Conservation (phyloP, 2,888 invertebrate species). For the Lathronympha strigana region DNA sequence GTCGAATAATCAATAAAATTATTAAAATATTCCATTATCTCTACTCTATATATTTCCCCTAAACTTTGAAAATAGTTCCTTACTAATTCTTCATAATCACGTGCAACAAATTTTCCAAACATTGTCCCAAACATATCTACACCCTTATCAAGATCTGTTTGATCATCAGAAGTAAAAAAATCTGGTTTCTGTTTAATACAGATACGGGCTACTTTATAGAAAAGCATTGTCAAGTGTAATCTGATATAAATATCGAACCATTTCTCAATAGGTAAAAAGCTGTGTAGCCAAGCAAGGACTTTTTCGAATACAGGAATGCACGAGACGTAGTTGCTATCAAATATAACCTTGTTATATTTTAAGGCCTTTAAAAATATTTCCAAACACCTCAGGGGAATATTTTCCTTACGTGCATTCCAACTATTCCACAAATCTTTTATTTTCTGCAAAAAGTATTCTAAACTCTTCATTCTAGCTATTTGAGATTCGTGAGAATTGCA, state of each 20-base stretch:
- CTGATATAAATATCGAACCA: conserved; percentile 18
- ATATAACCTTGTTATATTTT: conserved; percentile 29
- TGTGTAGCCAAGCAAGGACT: conserved; percentile 22
- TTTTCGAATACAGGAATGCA: conserved; percentile 29
- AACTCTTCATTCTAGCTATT: neutral
- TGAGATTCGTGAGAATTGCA: conserved; percentile 18
- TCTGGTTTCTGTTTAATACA: conserved; percentile 14
- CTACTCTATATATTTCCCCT: conserved; percentile 9
- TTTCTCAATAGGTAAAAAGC: conserved; percentile 15
- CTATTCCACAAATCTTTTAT: conserved; percentile 8
- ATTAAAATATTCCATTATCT: conserved; percentile 1
- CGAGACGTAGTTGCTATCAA: conserved; percentile 20
- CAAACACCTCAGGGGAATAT: neutral
- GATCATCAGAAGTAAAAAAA: neutral
- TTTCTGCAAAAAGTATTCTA: conserved; percentile 12
- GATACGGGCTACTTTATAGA: conserved; percentile 13
- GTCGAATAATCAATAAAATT: neutral
- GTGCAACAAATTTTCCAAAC: conserved; percentile 17
- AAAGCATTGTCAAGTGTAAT: conserved; percentile 28
- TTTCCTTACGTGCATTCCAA: neutral
- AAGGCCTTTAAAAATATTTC: conserved; percentile 12
- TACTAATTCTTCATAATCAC: conserved; percentile 20
- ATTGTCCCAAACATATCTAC: conserved; percentile 30
- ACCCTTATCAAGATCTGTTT: conserved; percentile 22
- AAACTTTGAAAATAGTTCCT: conserved; percentile 18